Conservation (phyloP, 2,888 invertebrate species). For the Scaptomyza parva region DNA sequence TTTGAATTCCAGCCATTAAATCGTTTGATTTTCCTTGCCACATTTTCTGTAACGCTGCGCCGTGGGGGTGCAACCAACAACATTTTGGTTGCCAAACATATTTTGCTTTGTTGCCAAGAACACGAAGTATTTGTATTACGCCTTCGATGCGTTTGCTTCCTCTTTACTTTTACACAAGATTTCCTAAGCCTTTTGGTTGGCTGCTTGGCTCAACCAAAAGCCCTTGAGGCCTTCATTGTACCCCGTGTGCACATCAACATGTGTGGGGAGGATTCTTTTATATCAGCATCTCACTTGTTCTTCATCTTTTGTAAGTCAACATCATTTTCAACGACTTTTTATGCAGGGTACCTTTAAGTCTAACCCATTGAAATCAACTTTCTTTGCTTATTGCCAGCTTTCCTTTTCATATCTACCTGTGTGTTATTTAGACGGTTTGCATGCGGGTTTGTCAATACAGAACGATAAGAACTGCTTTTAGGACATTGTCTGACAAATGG, state of each 20-base stretch:
- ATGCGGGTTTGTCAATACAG: slow-evolving; percentile 50
- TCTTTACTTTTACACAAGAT: slow-evolving; percentile 14
- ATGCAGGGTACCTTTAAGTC: slow-evolving; percentile 8
- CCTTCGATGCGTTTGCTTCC: slow-evolving; percentile 54
- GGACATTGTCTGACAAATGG: slow-evolving; percentile 50
- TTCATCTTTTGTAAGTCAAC: background rate
- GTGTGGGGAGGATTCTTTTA: background rate
- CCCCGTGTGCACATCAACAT: slow-evolving; percentile 15
- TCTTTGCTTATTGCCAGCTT: background rate
- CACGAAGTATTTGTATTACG: slow-evolving; percentile 71
- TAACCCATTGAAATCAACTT: background rate
- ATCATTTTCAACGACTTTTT: too few species aligned
- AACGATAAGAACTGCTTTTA: slow-evolving; percentile 40
- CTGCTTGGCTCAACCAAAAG: slow-evolving; percentile 28
- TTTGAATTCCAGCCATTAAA: slow-evolving; percentile 74
- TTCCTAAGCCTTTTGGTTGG: slow-evolving; percentile 45
- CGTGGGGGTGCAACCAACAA: slow-evolving; percentile 32
- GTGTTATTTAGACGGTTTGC: slow-evolving; percentile 31
- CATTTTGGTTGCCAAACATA: slow-evolving; percentile 74
- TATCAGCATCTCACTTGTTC: too few species aligned
- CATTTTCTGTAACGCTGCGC: slow-evolving; percentile 12
- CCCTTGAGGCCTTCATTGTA: slow-evolving; percentile 31
- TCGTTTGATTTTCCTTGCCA: slow-evolving; percentile 62
- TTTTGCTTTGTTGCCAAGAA: slow-evolving; percentile 67
- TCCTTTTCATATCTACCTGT: slow-evolving; percentile 46